A percentile compares a stretch with the other conserved stretches of the same genome.
Evolutionary conservation across 2,797 vertebrate genomes (phyloP).

Genomic region (Micrastur ruficollis): DNA sequence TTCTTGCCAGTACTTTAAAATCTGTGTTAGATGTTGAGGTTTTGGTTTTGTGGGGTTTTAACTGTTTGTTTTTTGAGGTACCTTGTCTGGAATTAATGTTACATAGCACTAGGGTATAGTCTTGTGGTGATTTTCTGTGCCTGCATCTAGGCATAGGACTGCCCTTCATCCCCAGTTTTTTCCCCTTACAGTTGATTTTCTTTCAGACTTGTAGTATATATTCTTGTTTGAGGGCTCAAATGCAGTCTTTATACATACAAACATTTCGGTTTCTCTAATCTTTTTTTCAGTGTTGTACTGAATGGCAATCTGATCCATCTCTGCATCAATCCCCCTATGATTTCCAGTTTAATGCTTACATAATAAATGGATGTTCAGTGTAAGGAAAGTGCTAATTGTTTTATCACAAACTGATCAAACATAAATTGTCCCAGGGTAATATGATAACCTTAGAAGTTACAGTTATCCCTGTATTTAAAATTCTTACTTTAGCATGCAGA

Average conservation of each 20-base stretch:
- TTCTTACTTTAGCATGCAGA: not conserved
- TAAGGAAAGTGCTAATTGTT: not conserved
- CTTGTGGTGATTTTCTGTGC: not conserved
- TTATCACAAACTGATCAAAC: not conserved
- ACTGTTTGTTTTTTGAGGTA: not conserved
- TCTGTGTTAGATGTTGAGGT: not conserved
- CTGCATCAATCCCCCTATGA: not conserved
- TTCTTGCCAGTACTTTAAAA: not conserved
- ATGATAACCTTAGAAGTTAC: not conserved
- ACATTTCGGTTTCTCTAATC: not conserved
- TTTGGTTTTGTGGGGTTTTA: not conserved
- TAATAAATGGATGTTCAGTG: not conserved
- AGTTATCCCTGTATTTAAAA: not conserved
- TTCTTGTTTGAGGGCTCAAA: not conserved
- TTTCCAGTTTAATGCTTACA: not conserved
- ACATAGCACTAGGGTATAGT: not conserved
- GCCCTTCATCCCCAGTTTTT: rapidly evolving
- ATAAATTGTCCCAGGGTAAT: not conserved
- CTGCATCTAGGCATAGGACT: not conserved
- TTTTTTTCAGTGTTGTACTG: not conserved
- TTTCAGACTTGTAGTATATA: not conserved
- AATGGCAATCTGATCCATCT: not conserved
- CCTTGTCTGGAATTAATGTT: not conserved
- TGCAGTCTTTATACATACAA: not conserved
- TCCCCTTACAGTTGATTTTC: not conserved